Evolutionary conservation across 1,140 invertebrate genomes (phyloP).

Genomic region (Lethrus apterus): DNA sequence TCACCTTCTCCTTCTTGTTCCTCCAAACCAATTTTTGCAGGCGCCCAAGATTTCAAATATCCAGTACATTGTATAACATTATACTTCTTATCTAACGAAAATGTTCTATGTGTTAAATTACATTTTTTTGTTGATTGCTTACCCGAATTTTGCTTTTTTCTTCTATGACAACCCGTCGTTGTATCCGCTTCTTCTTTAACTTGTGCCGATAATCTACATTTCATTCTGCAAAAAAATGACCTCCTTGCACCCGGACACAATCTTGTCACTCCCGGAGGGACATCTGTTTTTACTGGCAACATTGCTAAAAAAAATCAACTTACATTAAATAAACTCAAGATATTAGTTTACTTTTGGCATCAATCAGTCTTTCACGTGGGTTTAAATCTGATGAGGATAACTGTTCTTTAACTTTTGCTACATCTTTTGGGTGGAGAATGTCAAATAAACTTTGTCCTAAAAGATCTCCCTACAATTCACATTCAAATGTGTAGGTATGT

Average conservation of each 20-base stretch:
- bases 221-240: conserved; percentile 92
- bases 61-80: conserved; percentile 81
- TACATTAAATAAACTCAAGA: conserved; percentile 1
- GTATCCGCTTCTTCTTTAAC: conserved; percentile 70
- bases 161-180: conserved; percentile 52
- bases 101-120: conserved; percentile 12
- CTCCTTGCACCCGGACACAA: conserved; percentile 81
- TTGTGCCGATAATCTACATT: conserved; percentile 56
- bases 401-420: conserved; percentile 92
- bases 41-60: conserved; percentile 87
- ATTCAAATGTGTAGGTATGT: neutral
- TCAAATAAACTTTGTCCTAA: conserved; percentile 92
- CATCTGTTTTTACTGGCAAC: conserved; percentile 82
- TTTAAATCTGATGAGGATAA: conserved; percentile 84
- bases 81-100: conserved; percentile 62
- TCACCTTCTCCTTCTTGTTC: conserved; percentile 60
- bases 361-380: conserved; percentile 81
- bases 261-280: conserved; percentile 63
- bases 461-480: conserved; percentile 62
- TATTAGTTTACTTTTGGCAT: conserved; percentile 77
- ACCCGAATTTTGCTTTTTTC: conserved; percentile 60
- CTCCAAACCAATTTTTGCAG: conserved; percentile 64
- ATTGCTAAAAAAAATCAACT: conserved; percentile 57
- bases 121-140: too few species aligned
- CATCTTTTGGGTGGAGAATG: conserved; percentile 90